phyloP scores from a whole-genome alignment of 1,140 invertebrate species.

The Drosophila sulfurigaster region DNA sequence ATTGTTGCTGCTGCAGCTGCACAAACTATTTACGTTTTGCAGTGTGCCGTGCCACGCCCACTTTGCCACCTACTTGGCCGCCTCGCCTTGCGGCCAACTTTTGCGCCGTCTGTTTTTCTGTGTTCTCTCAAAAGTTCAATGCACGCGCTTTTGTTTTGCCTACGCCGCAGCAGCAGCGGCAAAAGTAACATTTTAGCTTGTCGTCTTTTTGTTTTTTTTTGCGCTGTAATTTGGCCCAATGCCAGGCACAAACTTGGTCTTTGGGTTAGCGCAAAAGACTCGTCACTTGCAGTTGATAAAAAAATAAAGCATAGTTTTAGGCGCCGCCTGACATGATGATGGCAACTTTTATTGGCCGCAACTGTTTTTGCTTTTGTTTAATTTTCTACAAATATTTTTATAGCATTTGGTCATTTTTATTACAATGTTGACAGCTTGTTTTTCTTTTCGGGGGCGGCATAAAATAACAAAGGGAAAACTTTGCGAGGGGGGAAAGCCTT shows the following conservation, averaged over 20 bases:
- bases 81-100: slow-evolving; percentile 10
- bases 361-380: slow-evolving; percentile 43
- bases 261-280: slow-evolving; percentile 59
- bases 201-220: neutral
- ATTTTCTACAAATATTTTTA: slow-evolving; percentile 71
- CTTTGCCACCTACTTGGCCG: slow-evolving; percentile 7
- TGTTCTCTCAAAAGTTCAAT: slow-evolving; percentile 63
- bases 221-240: slow-evolving; percentile 46
- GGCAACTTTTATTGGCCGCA: slow-evolving; percentile 69
- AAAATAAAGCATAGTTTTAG: slow-evolving; percentile 78
- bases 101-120: slow-evolving; percentile 31
- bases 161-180: slow-evolving; percentile 49
- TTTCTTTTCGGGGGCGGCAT: slow-evolving; percentile 49
- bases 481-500: neutral
- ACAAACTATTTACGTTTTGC: slow-evolving; percentile 72
- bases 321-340: slow-evolving; percentile 72
- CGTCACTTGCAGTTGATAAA: slow-evolving; percentile 62
- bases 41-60: slow-evolving; percentile 50
- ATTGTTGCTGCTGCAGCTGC: slow-evolving; percentile 33
- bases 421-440: slow-evolving; percentile 77
- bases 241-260: slow-evolving; percentile 77
- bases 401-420: slow-evolving; percentile 23
- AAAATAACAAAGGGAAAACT: neutral
- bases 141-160: slow-evolving; percentile 71
- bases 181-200: slow-evolving; percentile 68